phyloP scores from a whole-genome alignment of 2,113 vertebrate species.

The Rhinolophus ferrumequinum region DNA sequence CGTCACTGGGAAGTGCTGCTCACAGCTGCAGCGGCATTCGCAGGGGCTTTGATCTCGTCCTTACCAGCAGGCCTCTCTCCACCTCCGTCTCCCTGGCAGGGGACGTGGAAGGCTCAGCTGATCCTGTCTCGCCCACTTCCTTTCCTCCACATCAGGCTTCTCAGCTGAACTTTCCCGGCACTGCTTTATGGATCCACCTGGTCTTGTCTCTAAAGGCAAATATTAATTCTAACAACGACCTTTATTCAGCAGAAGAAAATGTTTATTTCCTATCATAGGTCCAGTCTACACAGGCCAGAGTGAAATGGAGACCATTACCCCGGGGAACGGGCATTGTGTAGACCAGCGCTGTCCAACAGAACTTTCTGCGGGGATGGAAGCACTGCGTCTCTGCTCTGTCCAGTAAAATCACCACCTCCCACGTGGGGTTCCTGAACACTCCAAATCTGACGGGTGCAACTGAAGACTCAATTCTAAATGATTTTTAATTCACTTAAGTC shows the following conservation, averaged over 20 bases:
- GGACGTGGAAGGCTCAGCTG: fast-evolving
- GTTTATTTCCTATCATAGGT: not conserved
- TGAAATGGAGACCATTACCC: not conserved
- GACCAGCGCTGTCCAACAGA: fast-evolving
- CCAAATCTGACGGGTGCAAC: not conserved
- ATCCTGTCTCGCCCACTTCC: not conserved
- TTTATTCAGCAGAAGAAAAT: not conserved
- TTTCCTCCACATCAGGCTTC: not conserved
- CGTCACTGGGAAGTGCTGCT: fast-evolving
- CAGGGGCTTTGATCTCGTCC: not conserved
- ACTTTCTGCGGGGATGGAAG: not conserved
- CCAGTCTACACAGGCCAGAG: not conserved
- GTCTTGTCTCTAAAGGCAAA: not conserved
- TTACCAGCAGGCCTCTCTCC: fast-evolving
- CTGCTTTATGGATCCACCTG: fast-evolving
- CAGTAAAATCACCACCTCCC: fast-evolving
- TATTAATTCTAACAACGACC: fast-evolving
- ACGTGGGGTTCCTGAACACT: fast-evolving
- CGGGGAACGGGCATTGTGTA: fast-evolving
- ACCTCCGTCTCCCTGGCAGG: fast-evolving
- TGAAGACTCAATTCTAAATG: not conserved
- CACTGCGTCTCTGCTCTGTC: too few relatives aligned
- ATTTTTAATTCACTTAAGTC: not conserved
- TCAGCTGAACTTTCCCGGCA: fast-evolving
- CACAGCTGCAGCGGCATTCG: fast-evolving